Conservation (phyloP, 2,888 invertebrate species). For the Lutraria lutraria region DNA sequence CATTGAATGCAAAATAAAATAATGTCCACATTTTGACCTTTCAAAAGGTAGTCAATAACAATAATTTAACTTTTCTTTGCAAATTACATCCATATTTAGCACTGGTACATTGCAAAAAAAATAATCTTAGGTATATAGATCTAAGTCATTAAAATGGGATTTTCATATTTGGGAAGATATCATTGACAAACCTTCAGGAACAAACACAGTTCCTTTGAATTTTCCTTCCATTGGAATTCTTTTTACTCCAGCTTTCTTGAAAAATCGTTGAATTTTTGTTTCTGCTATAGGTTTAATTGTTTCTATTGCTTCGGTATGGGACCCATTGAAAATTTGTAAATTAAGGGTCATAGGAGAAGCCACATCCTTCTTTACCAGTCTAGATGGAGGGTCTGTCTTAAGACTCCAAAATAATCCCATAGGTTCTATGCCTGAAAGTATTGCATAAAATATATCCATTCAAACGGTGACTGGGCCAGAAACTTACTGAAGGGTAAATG, state of each 20-base stretch:
- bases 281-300: slow-evolving; percentile 20
- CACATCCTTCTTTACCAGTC: slow-evolving; percentile 77
- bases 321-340: slow-evolving; percentile 65
- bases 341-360: slow-evolving; percentile 68
- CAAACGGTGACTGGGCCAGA: too few species aligned
- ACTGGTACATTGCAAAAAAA: too few species aligned
- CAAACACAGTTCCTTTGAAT: slow-evolving; percentile 58
- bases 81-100: too few species aligned
- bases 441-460: background rate
- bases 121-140: too few species aligned
- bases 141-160: too few species aligned
- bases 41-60: too few species aligned
- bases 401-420: slow-evolving; percentile 82
- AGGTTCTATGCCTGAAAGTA: slow-evolving; percentile 76
- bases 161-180: background rate
- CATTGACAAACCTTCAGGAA: slow-evolving; percentile 58
- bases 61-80: too few species aligned
- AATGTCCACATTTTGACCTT: too few species aligned
- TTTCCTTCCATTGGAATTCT: slow-evolving; percentile 55
- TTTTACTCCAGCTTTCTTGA: slow-evolving; percentile 51
- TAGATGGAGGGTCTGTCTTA: slow-evolving; percentile 52
- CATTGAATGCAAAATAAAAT: too few species aligned
- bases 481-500: too few species aligned
- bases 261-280: slow-evolving; percentile 43
- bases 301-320: background rate